Evolutionary conservation across 2,888 invertebrate genomes (phyloP).

Genomic region (Hirtodrosophila trivittata): DNA sequence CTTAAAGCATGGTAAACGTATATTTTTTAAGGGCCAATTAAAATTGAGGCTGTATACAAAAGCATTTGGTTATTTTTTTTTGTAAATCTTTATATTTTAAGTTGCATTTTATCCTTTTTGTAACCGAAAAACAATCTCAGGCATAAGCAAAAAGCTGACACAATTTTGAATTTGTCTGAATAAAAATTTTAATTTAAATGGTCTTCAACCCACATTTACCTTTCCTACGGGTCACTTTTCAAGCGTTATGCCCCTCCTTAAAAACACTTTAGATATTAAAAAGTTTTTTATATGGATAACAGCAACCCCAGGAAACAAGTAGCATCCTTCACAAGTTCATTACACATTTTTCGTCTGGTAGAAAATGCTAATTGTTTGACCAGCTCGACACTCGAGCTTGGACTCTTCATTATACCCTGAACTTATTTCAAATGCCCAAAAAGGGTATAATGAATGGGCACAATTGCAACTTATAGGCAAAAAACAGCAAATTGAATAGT

Average conservation of each 20-base stretch:
- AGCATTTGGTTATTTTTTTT: too few species aligned
- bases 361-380: constrained; percentile 72
- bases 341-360: constrained; percentile 54
- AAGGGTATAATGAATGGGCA: too few species aligned
- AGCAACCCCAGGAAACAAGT: constrained; percentile 1
- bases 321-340: constrained; percentile 65
- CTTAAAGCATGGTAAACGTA: too few species aligned
- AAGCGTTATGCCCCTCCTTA: constrained; percentile 22
- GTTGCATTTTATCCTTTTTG: constrained; percentile 8
- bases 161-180: constrained; percentile 36
- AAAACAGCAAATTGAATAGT: too few species aligned
- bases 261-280: constrained; percentile 73
- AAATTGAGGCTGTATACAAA: not conserved
- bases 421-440: constrained; percentile 1
- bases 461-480: too few species aligned
- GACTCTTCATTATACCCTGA: constrained; percentile 10
- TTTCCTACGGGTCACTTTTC: constrained; percentile 26
- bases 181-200: constrained; percentile 45
- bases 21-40: not conserved
- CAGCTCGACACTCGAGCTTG: constrained; percentile 48
- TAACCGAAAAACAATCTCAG: constrained; percentile 18
- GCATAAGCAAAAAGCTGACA: constrained; percentile 44
- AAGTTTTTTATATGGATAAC: constrained; percentile 46
- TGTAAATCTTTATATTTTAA: constrained; percentile 11
- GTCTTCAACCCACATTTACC: constrained; percentile 1